Percentiles rank a stretch among this genome's conserved stretches.
These are phyloP conservation scores for Acrocephalus kingi DNA, from an alignment of 2,113 vertebrate genomes.

Conservation along the genomic window DNA sequence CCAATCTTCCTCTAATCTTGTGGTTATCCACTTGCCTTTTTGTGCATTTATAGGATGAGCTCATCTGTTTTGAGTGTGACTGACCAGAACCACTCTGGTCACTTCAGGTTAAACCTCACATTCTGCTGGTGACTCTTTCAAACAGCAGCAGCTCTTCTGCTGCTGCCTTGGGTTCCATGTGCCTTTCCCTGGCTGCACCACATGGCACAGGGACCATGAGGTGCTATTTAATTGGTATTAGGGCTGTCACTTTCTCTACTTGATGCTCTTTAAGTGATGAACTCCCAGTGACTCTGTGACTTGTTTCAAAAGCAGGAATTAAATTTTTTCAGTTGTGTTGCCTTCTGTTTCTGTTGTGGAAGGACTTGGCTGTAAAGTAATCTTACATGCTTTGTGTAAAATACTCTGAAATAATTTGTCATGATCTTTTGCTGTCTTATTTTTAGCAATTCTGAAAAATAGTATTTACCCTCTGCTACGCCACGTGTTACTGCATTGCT, in stretches of 20 bases:
- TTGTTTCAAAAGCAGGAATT: background rate
- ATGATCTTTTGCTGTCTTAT: background rate
- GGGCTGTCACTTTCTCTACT: background rate
- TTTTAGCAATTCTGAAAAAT: background rate
- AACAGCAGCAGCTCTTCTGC: background rate
- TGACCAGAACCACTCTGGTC: background rate
- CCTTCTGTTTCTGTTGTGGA: background rate
- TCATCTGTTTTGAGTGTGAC: background rate
- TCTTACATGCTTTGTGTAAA: background rate
- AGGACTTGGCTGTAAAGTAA: background rate
- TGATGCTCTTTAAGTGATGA: background rate
- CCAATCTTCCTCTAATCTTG: background rate
- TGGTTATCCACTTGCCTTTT: background rate
- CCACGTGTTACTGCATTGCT: background rate
- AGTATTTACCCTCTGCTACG: background rate
- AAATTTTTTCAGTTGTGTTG: background rate
- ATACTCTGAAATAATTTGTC: background rate
- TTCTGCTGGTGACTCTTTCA: background rate
- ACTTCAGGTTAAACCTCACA: background rate
- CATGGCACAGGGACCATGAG: background rate
- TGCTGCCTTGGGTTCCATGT: rapidly evolving
- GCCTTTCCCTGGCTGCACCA: background rate
- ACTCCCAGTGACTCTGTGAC: background rate
- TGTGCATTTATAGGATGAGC: background rate
- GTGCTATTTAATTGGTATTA: rapidly evolving